phyloP scores from a whole-genome alignment of 2,888 invertebrate species.

The Heteromurus nitidus region DNA sequence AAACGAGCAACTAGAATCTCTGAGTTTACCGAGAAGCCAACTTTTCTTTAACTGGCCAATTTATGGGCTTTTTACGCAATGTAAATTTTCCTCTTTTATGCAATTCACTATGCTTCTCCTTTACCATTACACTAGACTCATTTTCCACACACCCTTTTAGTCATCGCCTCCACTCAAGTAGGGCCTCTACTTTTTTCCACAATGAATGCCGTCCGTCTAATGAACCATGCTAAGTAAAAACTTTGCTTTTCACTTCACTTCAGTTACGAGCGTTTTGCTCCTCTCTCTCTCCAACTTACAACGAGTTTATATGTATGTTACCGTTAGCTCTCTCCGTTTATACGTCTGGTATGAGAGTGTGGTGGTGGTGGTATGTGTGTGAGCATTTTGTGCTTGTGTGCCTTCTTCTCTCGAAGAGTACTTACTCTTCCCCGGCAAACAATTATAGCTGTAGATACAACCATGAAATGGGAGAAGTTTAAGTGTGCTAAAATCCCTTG shows the following conservation, averaged over 20 bases:
- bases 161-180: too few relatives aligned
- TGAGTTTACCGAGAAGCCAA: constrained; percentile 14
- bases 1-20: neutral
- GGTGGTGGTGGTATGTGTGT: too few relatives aligned
- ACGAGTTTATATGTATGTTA: neutral
- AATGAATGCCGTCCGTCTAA: constrained; percentile 32
- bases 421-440: constrained; percentile 26
- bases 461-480: constrained; percentile 57
- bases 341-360: too few relatives aligned
- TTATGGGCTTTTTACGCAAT: constrained; percentile 59
- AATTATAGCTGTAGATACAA: constrained; percentile 41
- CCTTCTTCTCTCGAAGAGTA: too few relatives aligned
- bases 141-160: constrained; percentile 27
- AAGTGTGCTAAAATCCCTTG: constrained; percentile 56
- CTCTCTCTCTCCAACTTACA: constrained; percentile 22
- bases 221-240: constrained; percentile 54
- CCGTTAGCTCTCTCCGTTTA: too few relatives aligned
- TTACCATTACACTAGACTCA: constrained; percentile 22
- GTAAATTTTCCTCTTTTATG: constrained; percentile 61
- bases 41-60: constrained; percentile 58
- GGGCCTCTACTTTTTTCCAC: too few relatives aligned
- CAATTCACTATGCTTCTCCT: too few relatives aligned
- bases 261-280: too few relatives aligned
- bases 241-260: constrained; percentile 50
- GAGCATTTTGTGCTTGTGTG: too few relatives aligned